Evolutionary conservation across 2,797 vertebrate genomes (phyloP), one percentile per base, ranked within the genome.

Genomic region (Alectoris magna): DNA sequence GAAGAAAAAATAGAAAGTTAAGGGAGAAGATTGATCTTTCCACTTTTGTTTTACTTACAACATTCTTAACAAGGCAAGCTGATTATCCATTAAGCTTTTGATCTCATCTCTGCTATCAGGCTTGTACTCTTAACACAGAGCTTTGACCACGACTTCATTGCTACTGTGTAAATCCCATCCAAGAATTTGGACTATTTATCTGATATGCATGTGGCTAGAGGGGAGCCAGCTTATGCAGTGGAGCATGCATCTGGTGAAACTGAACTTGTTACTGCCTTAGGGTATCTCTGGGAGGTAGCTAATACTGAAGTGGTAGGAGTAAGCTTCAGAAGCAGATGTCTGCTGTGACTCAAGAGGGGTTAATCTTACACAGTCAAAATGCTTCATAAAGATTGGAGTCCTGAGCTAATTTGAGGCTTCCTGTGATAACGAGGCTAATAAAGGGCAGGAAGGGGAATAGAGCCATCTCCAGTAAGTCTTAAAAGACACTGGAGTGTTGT

Each of bases 341-440:
- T 92, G 5, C 68, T 14, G 39, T 71, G 77, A 58, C 58, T 94
- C 66, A 23, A 2, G 46, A 51, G 49, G 55, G 55, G 53, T 56
- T 94, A 86, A 77, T 83, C 67, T 66, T 71, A 59, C 71, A 73
- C 62, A 68, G 88, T 27, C n/a, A 84, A 92, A 94, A 92, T 48
- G 71, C 53, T 80, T 86, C 39, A 82, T 64, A 80, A 83, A 90
- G 79, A 43, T 43, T 22, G 71, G 62, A 68, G 80, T 9, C 51
- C 70, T 84, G 69, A 88, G 73, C 68, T 94, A n/a, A 91, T 89
- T 63, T 83, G 76, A 92, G 70, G 48, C 43, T 93, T 92, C 10
- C 7, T 87, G 56, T 67, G 73, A 73, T 76, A 90, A 68, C 46
- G 43, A 38, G 53, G 68, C 51, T 93, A 86, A 95, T 44, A 93